These are phyloP conservation scores for Peromyscus attwateri DNA, from an alignment of 2,797 vertebrate genomes.

Conservation along the genomic window DNA sequence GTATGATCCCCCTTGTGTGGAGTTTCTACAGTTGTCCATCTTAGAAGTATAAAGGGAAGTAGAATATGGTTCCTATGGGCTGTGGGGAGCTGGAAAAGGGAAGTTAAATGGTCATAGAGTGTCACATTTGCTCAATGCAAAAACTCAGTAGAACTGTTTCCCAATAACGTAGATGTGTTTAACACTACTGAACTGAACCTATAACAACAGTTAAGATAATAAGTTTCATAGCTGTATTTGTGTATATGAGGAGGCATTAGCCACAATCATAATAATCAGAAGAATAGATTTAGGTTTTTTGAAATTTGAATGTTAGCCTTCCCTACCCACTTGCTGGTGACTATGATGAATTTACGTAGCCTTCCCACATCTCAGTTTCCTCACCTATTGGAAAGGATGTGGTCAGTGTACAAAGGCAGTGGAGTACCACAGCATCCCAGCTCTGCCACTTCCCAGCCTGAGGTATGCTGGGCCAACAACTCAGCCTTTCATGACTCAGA, in stretches of 20 bases:
- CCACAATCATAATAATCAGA: background rate
- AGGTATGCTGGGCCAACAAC: background rate
- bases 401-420: background rate
- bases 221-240: background rate
- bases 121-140: background rate
- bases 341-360: background rate
- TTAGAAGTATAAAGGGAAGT: background rate
- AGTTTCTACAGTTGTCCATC: background rate
- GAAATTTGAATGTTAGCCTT: background rate
- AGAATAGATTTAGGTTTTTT: background rate
- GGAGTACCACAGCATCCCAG: background rate
- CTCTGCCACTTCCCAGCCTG: background rate
- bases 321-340: background rate
- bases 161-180: background rate
- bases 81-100: background rate
- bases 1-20: background rate
- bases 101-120: background rate
- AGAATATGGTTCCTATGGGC: background rate
- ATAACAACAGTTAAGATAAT: background rate
- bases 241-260: background rate
- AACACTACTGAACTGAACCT: background rate
- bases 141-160: background rate
- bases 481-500: background rate
- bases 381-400: background rate
- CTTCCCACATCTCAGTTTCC: background rate